A percentile compares a stretch with the other conserved stretches of the same genome.
Conservation (phyloP, 2,797 vertebrate genomes). For the Agapornis canus region DNA sequence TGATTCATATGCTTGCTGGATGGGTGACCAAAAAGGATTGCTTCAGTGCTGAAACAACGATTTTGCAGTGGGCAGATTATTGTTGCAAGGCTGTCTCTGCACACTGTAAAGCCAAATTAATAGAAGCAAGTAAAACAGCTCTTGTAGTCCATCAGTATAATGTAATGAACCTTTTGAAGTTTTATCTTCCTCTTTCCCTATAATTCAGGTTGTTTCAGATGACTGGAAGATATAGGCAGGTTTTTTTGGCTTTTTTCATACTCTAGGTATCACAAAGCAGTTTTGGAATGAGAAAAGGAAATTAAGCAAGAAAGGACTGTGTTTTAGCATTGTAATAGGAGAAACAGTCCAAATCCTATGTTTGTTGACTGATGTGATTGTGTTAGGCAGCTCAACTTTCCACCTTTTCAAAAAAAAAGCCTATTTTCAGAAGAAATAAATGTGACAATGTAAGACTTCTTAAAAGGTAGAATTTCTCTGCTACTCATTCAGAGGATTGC, state of each 20-base stretch:
- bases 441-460: background rate
- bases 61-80: background rate
- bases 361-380: constrained; percentile 14
- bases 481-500: background rate
- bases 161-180: background rate
- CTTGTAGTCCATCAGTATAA: background rate
- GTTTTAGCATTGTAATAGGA: background rate
- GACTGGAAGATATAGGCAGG: background rate
- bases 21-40: background rate
- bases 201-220: background rate
- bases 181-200: background rate
- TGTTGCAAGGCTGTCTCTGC: background rate
- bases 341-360: background rate
- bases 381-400: background rate
- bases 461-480: background rate
- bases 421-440: background rate
- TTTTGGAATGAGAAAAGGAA: background rate
- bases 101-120: background rate
- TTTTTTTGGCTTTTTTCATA: background rate
- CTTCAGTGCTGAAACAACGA: background rate
- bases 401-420: background rate
- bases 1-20: background rate
- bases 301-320: background rate
- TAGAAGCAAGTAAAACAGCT: background rate
- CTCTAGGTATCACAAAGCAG: background rate